Evolutionary conservation across 2,797 vertebrate genomes (phyloP).

Genomic region (Acanthiza pusilla): DNA sequence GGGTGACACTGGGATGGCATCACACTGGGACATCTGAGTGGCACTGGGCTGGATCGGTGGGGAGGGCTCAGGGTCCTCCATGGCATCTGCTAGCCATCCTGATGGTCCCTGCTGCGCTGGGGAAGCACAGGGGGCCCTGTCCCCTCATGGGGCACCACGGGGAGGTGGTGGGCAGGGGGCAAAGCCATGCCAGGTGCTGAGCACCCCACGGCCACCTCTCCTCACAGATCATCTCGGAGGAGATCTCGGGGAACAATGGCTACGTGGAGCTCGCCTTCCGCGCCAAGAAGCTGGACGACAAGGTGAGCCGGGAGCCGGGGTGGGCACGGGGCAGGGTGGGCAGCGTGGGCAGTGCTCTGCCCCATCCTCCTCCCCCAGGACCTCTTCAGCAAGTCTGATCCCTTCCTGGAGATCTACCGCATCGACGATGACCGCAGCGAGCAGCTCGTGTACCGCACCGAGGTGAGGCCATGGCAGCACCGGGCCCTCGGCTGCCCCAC

Average conservation of each 20-base stretch:
- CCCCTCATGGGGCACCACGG: neutral
- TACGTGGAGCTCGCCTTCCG: conserved; percentile 91
- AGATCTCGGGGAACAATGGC: conserved; percentile 94
- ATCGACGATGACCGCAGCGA: conserved; percentile 86
- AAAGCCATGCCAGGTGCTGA: rapidly evolving
- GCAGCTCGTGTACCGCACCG: conserved; percentile 93
- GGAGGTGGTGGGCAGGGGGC: neutral
- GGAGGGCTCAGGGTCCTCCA: rapidly evolving
- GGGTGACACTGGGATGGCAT: neutral
- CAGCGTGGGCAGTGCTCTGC: neutral
- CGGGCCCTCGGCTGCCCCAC: rapidly evolving
- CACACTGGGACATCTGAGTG: neutral
- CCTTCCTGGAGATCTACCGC: conserved; percentile 93
- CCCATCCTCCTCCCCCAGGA: conserved; percentile 73
- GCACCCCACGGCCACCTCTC: rapidly evolving
- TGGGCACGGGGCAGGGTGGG: rapidly evolving
- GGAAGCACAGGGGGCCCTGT: neutral
- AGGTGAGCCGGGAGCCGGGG: conserved; percentile 65
- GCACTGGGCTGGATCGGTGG: neutral
- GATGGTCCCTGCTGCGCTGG: rapidly evolving
- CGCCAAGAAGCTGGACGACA: conserved; percentile 93
- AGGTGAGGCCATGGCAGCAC: conserved; percentile 69
- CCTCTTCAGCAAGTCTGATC: conserved; percentile 97
- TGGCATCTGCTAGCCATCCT: neutral
- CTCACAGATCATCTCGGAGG: conserved; percentile 87